Evolutionary conservation across 1,140 invertebrate genomes (phyloP), one percentile per base, ranked within the genome.

Genomic region (Formica exsecta): DNA sequence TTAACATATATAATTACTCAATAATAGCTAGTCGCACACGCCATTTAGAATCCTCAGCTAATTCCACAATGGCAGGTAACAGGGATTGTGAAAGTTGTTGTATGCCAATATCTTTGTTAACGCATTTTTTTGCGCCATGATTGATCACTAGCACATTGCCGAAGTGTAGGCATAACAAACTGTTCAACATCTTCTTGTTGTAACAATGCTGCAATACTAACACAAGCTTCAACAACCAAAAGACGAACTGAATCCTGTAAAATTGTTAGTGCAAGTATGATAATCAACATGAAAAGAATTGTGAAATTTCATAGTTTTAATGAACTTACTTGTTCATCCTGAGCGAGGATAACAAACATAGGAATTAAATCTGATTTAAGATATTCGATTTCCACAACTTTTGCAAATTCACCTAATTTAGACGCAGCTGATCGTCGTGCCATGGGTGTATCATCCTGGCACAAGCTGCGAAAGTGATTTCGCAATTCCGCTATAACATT

Each of bases 41-140:
- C 99, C 99, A 99, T 95, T 99, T 99, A 8, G 98, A 98, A 95
- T 99, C 99, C 95, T 99, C 99, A n/a, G 99, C 99, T 84, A 99
- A 95, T 94, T 99, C 99, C 9, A 99, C 99, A 88, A 99, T 99
- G 41, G 99, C 99, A 19, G 99, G 99, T 61, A 99, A 95, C 25
- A 99, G 96, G 7, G 98, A 99, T 95, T 99, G 98, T n/a, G 97
- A 97, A 3, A 98, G 92, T 91, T 98, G 98, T 93, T 98, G 98
- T 90, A 99, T 98, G 65, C 99, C 99, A 93, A 99, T 99, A 29
- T 99, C 99, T 96, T 99, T 98, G 94, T 99, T 99, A 0, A 99
- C 98, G 95, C 99, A 99, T 95, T 99, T n/a, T n/a, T n/a, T n/a
- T n/a, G 44, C 98, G 94, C 99, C 99, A 99, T 2, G 99, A 99